Evolutionary conservation across 2,113 vertebrate species (phyloP).

Genomic region (Thomomys bottae): DNA sequence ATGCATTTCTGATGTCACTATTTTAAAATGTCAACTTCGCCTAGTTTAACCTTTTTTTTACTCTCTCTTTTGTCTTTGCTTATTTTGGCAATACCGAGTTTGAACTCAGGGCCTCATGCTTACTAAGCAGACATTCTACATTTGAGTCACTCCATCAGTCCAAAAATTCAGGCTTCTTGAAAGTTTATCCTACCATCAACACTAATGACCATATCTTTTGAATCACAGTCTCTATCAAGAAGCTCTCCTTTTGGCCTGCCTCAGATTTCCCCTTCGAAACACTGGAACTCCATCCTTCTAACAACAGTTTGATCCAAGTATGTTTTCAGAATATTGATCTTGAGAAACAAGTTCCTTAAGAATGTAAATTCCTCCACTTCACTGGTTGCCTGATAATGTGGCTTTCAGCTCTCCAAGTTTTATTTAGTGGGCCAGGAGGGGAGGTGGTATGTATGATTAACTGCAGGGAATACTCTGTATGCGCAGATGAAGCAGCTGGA

Average conservation of each 20-base stretch:
- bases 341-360: slow-evolving; percentile 9
- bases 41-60: too few relatives aligned
- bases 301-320: background rate
- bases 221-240: slow-evolving; percentile 5
- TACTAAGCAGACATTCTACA: too few relatives aligned
- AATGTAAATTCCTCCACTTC: slow-evolving; percentile 4
- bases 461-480: background rate
- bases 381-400: background rate
- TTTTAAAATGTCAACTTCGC: too few relatives aligned
- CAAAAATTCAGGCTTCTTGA: slow-evolving; percentile 34
- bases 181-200: slow-evolving; percentile 18
- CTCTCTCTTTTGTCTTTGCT: too few relatives aligned
- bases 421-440: background rate
- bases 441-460: background rate
- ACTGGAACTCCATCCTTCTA: background rate
- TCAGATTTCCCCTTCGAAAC: slow-evolving; percentile 7
- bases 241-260: background rate
- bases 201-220: background rate
- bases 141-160: too few relatives aligned
- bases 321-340: background rate
- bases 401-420: slow-evolving; percentile 13
- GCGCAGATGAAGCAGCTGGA: slow-evolving; percentile 1
- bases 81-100: too few relatives aligned
- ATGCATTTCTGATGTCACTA: background rate
- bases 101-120: too few relatives aligned